Evolutionary conservation across 2,888 invertebrate genomes (phyloP), one percentile per base, ranked within the genome.

Genomic region (Philereme transversata): DNA sequence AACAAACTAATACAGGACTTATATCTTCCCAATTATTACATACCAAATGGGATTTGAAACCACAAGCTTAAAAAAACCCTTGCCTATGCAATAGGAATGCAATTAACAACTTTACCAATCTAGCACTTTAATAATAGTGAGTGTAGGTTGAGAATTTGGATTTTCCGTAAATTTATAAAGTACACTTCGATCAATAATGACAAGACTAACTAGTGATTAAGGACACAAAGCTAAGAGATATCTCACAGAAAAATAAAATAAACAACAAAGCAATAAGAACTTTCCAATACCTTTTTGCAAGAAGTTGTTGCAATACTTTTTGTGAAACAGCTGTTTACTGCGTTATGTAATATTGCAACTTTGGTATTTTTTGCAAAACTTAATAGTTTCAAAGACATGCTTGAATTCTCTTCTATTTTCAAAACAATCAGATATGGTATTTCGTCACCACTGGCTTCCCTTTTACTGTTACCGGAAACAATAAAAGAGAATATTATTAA

Each of bases 231-330:
- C 22, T 22, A 22, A 22, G 22, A 22, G 22, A 22, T 22, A 22
- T 22, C 22, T 22, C 22, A 22, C 22, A 22, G 22, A 45, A 45
- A 45, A 11, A 11, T 22, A 45, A 22, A 7, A 5, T 45, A 22
- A 22, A 7, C 8, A 11, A 22, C 45, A 6, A 22, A 45, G 45
- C 10, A 9, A 22, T 43, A 4, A 8, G 65, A 71, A 76, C 69
- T 73, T 73, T 77, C 71, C 71, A 88, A 79, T 90, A 91, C 91
- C 90, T 92, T 86, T 72, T 73, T 82, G 65, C 78, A 80, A 82
- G 87, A 78, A 69, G 89, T 78, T 84, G 90, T 90, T 74, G 88
- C 67, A 89, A 90, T 82, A 71, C 63, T 80, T 79, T 86, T 90
- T 76, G 83, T 78, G 78, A 83, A 76, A 84, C 77, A 73, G 65